Evolutionary conservation across 2,113 vertebrate species (phyloP), one percentile per base, ranked within the genome.

Genomic region (Carassius auratus): DNA sequence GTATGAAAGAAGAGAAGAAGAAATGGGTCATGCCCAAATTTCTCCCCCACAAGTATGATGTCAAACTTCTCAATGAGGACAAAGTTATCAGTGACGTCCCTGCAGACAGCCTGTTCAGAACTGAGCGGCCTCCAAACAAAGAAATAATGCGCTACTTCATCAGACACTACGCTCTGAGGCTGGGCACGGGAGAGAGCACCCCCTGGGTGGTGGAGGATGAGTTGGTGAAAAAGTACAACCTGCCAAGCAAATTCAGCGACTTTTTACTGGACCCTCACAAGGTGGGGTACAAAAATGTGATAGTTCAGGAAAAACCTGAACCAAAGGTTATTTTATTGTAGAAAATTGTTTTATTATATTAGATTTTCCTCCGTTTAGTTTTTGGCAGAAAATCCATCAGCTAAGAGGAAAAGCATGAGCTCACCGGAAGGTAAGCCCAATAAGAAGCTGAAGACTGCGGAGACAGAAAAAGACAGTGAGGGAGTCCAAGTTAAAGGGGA

Each of bases 121-220:
- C 98, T 0, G 98, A 99, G 83, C 96, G 98, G 0, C 98, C 98
- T 71, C 98, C 98, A 48, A 99, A 98, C 92, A 99, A 99, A 90
- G 98, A 99, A 93, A 99, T 99, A 83, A 94, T 99, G 91, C 96
- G 98, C 19, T 99, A 99, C 88, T 99, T 98, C 90, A 99, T 99
- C 92, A 95, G 98, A 26, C 98, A 99, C 85, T 95, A 97, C 0
- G 96, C 98, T 0, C 92, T 99, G 19, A 95, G 97, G 57, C 92
- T 98, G 1, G 98, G 97, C 57, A 96, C 93, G 0, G 97, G 96
- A 52, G 97, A 99, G 92, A 99, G 96, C 0, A 97, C 98, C 71
- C 98, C 98, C 0, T 99, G 98, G 98, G 97, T 99, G 0, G 98
- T 99, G 38, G 98, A 99, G 92, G 98, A 99, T 62, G 96, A 96